A percentile compares a stretch with the other conserved stretches of the same genome.
Conservation (phyloP, 2,113 vertebrate genomes). For the Talpa occidentalis region DNA sequence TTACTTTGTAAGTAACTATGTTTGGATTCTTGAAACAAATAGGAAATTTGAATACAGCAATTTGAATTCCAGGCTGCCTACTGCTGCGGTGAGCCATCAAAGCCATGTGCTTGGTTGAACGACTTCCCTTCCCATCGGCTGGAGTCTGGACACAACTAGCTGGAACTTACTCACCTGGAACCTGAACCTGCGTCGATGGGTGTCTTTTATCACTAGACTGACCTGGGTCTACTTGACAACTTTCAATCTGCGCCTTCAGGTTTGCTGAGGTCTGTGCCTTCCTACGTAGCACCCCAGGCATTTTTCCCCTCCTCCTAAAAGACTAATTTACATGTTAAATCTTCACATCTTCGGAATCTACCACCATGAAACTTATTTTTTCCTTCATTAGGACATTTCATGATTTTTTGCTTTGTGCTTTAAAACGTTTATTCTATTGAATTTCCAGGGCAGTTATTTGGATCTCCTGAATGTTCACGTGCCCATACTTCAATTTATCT, state of each 20-base stretch:
- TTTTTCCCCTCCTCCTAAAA: not conserved
- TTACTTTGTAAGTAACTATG: not conserved
- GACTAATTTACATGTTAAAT: not conserved
- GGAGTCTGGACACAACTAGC: rapidly evolving
- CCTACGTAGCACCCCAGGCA: too few species aligned
- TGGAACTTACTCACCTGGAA: not conserved
- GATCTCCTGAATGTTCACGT: not conserved
- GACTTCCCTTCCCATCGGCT: not conserved
- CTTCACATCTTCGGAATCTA: not conserved
- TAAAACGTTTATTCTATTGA: not conserved
- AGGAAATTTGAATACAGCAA: not conserved
- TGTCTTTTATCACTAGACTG: not conserved
- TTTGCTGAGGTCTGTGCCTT: not conserved
- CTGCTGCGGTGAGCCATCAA: not conserved
- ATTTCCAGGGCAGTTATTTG: not conserved
- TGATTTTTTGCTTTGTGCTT: not conserved
- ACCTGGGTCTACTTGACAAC: not conserved
- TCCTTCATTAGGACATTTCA: not conserved
- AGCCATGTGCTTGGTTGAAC: not conserved
- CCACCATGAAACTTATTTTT: not conserved
- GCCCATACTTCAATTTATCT: not conserved
- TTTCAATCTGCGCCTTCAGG: too few species aligned
- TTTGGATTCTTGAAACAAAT: not conserved
- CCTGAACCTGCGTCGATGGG: not conserved
- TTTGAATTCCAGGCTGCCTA: not conserved